These are phyloP conservation scores for Cosmia trapezina DNA, from an alignment of 2,888 invertebrate genomes.

Conservation along the genomic window DNA sequence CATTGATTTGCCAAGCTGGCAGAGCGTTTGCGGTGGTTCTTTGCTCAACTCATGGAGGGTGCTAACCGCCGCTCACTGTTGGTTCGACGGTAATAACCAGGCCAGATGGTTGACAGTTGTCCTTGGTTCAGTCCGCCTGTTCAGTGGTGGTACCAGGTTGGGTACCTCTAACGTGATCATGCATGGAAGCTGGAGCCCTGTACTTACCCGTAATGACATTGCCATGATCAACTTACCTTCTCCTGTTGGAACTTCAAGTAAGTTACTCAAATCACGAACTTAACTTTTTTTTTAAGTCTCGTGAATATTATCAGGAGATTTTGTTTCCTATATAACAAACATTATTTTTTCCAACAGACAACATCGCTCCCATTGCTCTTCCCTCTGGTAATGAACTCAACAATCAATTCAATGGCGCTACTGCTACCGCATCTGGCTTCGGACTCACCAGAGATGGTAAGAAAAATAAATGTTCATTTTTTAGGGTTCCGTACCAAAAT, in stretches of 20 bases:
- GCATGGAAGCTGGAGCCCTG: slow-evolving; percentile 75
- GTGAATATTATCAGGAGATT: no score
- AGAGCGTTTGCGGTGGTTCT: slow-evolving; percentile 76
- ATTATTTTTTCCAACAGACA: slow-evolving; percentile 49
- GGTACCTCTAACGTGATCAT: slow-evolving; percentile 66
- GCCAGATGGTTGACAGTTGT: slow-evolving; percentile 65
- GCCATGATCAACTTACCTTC: slow-evolving; percentile 1
- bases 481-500: no score
- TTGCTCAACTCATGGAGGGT: slow-evolving; percentile 61
- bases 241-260: background rate
- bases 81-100: no score
- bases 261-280: background rate
- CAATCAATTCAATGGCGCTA: slow-evolving; percentile 68
- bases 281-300: no score
- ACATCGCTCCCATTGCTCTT: slow-evolving; percentile 66
- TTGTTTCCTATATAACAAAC: no score
- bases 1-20: background rate
- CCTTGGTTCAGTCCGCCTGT: slow-evolving; percentile 73
- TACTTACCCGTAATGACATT: slow-evolving; percentile 75
- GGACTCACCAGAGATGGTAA: slow-evolving; percentile 71
- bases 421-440: slow-evolving; percentile 77
- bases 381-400: slow-evolving; percentile 67
- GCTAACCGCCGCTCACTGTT: no score
- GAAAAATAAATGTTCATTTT: no score
- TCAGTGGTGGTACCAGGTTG: slow-evolving; percentile 75